These are phyloP conservation scores for Drosophila eugracilis DNA, from an alignment of 1,140 invertebrate genomes.

Conservation along the genomic window DNA sequence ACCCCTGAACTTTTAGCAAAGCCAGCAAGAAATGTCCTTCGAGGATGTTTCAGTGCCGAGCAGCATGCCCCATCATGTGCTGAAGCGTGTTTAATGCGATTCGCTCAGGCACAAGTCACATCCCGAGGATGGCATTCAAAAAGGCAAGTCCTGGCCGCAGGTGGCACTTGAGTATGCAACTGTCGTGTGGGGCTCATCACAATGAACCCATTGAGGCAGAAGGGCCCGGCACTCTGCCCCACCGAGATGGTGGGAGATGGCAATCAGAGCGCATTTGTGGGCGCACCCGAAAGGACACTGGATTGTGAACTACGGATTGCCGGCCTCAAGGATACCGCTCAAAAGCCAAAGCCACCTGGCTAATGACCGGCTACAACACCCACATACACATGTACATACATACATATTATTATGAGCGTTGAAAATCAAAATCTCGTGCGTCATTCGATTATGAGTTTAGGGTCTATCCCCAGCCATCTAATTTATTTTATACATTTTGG, in stretches of 20 bases:
- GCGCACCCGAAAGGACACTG: slow-evolving; percentile 53
- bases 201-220: slow-evolving; percentile 68
- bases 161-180: slow-evolving; percentile 48
- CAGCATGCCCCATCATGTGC: slow-evolving; percentile 37
- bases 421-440: slow-evolving; percentile 70
- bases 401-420: slow-evolving; percentile 19
- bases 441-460: slow-evolving; percentile 74
- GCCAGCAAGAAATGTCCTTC: slow-evolving; percentile 42
- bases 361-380: slow-evolving; percentile 41
- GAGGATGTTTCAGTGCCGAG: slow-evolving; percentile 35
- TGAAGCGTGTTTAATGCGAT: slow-evolving; percentile 64
- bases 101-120: slow-evolving; percentile 30
- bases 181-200: slow-evolving; percentile 26
- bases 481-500: slow-evolving; percentile 65
- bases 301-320: slow-evolving; percentile 8
- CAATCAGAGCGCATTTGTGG: slow-evolving; percentile 74
- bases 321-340: slow-evolving; percentile 56
- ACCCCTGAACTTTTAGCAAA: slow-evolving; percentile 75
- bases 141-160: slow-evolving; percentile 38
- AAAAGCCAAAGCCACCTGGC: slow-evolving; percentile 39
- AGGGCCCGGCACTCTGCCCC: slow-evolving; percentile 32
- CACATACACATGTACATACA: slow-evolving; percentile 9
- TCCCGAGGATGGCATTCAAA: slow-evolving; percentile 57
- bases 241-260: slow-evolving; percentile 63
- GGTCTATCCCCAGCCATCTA: slow-evolving; percentile 41